Evolutionary conservation across 2,888 invertebrate species (phyloP), one percentile per base, ranked within the genome.

Genomic region (Caenorhabditis doughertyi): DNA sequence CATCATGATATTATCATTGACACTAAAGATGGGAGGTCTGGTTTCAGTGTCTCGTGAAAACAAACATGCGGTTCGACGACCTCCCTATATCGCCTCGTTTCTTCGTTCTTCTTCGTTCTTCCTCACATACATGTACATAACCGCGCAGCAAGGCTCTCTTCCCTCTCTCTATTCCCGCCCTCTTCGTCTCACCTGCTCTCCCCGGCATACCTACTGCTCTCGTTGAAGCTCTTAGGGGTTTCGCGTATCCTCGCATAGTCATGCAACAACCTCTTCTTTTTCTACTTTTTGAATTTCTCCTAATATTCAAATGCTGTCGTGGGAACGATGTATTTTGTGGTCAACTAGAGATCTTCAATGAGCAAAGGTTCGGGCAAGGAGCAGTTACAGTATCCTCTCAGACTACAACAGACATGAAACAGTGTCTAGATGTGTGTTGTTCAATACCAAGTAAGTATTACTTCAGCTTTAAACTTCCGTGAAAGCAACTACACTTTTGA

Each of bases 241-340:
- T 39, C 73, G 55, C 72, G 27, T 65, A 55, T 65, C 73, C 56
- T 64, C 62, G 72, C 72, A 62, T 53, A 73, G 62, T 65, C 73
- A 73, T 73, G 72, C 60, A 47, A 68, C 55, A 29, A 18, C 56
- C 42, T 39, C 58, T 49, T 49, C 21, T 44, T 27, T 27, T 73
- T 29, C 29, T 73, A 27, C 25, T 44, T 25, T 29, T 62, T 13
- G 21, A 42, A 16, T 56, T 56, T 9, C 27, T 58, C 11, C 56
- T 74, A 11, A 18, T 44, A 18, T 49, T 58, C 16, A 32, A 39
- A 2, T 16, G 7, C 5, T 55, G 35, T 42, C 35, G 18, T n/a
- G 56, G 60, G 18, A 70, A 85, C 29, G 89, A 89, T 73, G 86
- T 88, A 7, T 90, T 90, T 58, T 90, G 90, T 71, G 90, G 90